Conservation (phyloP, 1,140 invertebrate species). For the Delia radicum region DNA sequence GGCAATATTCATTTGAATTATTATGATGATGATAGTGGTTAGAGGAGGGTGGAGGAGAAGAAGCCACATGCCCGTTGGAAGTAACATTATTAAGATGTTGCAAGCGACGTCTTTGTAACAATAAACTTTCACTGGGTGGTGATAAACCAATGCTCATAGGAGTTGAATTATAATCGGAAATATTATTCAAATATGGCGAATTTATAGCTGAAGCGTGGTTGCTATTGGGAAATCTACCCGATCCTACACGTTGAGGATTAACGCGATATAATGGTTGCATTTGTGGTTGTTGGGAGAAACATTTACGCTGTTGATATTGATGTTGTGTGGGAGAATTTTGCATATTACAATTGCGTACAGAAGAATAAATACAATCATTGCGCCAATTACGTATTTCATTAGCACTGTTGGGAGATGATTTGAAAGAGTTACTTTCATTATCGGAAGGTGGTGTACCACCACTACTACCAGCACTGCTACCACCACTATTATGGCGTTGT, state of each 20-base stretch:
- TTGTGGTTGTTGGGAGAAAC: neutral
- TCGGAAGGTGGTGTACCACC: slow-evolving; percentile 49
- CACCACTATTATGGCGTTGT: slow-evolving; percentile 15
- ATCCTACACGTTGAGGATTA: slow-evolving; percentile 25
- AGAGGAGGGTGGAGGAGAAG: neutral
- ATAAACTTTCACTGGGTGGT: slow-evolving; percentile 78
- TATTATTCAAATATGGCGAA: neutral
- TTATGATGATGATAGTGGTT: neutral
- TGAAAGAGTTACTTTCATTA: slow-evolving; percentile 31
- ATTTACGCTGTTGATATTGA: slow-evolving; percentile 27
- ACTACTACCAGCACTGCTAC: slow-evolving; percentile 36
- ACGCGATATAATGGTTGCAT: neutral
- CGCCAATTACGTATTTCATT: slow-evolving; percentile 49
- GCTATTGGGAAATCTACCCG: slow-evolving; percentile 24
- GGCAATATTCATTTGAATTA: slow-evolving; percentile 18
- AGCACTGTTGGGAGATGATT: neutral
- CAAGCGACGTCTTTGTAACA: slow-evolving; percentile 71
- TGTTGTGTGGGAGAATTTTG: slow-evolving; percentile 11
- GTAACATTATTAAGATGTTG: neutral
- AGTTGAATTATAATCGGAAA: neutral
- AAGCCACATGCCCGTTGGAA: neutral
- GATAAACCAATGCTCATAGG: slow-evolving; percentile 71
- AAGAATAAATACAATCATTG: slow-evolving; percentile 46
- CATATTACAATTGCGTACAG: slow-evolving; percentile 39
- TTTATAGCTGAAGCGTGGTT: too few relatives aligned